Percentiles rank a stretch among this genome's conserved stretches.
These are phyloP conservation scores for Varanus komodoensis DNA, from an alignment of 2,113 vertebrate genomes.

Conservation along the genomic window DNA sequence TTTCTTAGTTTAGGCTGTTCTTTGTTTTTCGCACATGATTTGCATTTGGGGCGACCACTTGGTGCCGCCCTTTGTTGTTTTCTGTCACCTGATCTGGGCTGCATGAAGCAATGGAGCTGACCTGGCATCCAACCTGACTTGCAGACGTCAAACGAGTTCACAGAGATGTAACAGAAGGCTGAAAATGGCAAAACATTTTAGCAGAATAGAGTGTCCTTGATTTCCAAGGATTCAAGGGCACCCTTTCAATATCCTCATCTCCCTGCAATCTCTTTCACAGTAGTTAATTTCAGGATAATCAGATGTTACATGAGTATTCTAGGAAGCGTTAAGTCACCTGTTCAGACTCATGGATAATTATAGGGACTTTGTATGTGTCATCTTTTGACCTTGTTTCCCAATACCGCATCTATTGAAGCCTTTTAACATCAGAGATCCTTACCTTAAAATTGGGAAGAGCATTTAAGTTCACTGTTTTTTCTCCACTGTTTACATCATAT, in stretches of 20 bases:
- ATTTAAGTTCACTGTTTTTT: neutral
- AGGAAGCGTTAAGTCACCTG: constrained; percentile 17
- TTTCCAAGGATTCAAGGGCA: neutral
- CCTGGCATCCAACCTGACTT: neutral
- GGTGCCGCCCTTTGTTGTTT: neutral
- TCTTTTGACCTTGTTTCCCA: constrained; percentile 10
- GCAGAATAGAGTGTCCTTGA: neutral
- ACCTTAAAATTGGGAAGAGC: neutral
- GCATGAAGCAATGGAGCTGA: neutral
- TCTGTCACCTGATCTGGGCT: neutral
- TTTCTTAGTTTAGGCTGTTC: neutral
- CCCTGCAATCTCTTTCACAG: constrained; percentile 19
- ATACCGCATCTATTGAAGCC: neutral
- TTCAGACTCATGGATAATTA: constrained; percentile 31
- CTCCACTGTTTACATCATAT: neutral
- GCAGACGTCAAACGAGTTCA: neutral
- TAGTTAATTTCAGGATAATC: constrained; percentile 38
- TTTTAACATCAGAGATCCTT: neutral
- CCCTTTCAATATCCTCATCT: constrained; percentile 10
- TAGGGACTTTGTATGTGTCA: rapidly evolving
- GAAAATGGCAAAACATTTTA: neutral
- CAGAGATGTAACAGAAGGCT: neutral
- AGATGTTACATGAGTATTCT: constrained; percentile 32
- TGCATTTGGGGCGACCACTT: neutral
- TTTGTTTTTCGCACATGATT: neutral